Evolutionary conservation across 2,797 vertebrate genomes (phyloP).

Genomic region (Avahi laniger): DNA sequence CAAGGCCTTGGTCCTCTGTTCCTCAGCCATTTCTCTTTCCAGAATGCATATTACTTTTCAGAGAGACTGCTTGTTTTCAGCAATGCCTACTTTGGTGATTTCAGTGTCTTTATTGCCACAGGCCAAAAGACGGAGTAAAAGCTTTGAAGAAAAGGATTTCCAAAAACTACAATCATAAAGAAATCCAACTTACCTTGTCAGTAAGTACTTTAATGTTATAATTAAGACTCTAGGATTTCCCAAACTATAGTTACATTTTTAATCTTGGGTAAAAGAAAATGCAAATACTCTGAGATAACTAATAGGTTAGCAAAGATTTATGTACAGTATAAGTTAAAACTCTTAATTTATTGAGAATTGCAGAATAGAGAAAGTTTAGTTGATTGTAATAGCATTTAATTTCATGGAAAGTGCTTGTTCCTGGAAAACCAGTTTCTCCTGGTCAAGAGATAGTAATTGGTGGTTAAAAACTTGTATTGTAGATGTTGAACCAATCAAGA

Average conservation of each 20-base stretch:
- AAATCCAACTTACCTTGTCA: conserved; percentile 86
- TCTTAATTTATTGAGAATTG: not conserved
- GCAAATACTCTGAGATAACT: not conserved
- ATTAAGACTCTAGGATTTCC: conserved; percentile 52
- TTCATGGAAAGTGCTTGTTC: not conserved
- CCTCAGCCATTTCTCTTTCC: not conserved
- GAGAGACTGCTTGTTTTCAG: not conserved
- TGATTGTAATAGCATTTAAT: not conserved
- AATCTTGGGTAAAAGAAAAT: not conserved
- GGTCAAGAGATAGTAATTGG: not conserved
- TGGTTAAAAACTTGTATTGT: not conserved
- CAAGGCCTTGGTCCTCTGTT: not conserved
- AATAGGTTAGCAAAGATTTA: not conserved
- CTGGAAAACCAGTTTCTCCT: not conserved
- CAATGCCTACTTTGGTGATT: not conserved
- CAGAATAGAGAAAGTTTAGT: not conserved
- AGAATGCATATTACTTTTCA: not conserved
- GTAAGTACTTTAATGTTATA: conserved; percentile 84
- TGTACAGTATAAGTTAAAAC: not conserved
- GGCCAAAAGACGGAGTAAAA: conserved; percentile 87
- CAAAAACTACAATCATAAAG: conserved; percentile 89
- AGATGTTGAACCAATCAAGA: not conserved
- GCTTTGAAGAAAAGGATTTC: conserved; percentile 87
- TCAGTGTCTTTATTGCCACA: conserved; percentile 68
- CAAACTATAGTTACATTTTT: not conserved